Percentiles rank a stretch among this genome's conserved stretches.
Evolutionary conservation across 2,797 vertebrate species (phyloP).

Genomic region (Trichosurus vulpecula): DNA sequence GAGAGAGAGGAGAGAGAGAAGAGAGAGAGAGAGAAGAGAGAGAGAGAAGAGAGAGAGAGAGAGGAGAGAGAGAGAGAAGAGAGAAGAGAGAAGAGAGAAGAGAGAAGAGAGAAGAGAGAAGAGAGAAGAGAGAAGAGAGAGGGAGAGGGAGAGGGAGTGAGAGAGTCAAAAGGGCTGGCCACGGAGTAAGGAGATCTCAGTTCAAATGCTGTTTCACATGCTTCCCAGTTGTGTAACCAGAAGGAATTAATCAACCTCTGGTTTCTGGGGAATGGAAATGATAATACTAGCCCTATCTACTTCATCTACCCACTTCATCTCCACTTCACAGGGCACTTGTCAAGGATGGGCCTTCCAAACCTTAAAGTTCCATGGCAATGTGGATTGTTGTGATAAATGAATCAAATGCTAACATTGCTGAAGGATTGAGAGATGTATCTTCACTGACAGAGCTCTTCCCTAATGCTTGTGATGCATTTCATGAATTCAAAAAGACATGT

Average conservation of each 20-base stretch:
- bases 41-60: too few relatives aligned
- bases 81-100: too few relatives aligned
- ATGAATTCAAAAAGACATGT: conserved; percentile 21
- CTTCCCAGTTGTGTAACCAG: neutral
- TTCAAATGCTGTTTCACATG: neutral
- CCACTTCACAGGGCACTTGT: neutral
- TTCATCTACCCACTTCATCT: neutral
- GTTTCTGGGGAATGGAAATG: neutral
- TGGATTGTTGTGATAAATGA: conserved; percentile 21
- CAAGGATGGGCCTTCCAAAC: neutral
- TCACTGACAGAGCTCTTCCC: neutral
- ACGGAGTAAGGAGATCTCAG: neutral
- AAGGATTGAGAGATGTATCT: neutral
- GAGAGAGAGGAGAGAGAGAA: too few relatives aligned
- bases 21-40: neutral
- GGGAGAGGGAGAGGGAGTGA: too few relatives aligned
- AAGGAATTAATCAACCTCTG: neutral
- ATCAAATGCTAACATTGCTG: neutral
- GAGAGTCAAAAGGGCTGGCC: neutral
- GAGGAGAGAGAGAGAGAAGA: too few relatives aligned
- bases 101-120: too few relatives aligned
- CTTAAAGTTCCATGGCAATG: neutral
- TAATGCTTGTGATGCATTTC: neutral
- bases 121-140: neutral
- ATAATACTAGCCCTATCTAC: neutral